Conservation (phyloP, 2,888 invertebrate genomes). For the Drosophila borborema region DNA sequence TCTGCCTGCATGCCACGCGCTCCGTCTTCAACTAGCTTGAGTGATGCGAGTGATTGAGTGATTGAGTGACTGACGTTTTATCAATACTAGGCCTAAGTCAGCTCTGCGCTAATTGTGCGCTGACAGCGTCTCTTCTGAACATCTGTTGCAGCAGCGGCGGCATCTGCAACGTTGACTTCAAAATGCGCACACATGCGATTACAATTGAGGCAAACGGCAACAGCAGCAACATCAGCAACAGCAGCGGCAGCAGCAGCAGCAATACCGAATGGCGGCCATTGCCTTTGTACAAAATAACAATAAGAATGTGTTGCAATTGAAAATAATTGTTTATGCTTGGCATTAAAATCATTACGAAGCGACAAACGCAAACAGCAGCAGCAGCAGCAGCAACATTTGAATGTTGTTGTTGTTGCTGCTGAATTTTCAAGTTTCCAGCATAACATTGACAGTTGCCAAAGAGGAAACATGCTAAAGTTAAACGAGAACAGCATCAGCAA, state of each 20-base stretch:
- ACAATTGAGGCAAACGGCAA: slow-evolving; percentile 48
- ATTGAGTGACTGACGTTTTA: slow-evolving; percentile 48
- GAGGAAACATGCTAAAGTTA: slow-evolving; percentile 70
- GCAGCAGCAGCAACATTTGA: slow-evolving; percentile 12
- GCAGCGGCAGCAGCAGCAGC: slow-evolving; percentile 21
- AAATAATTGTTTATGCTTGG: slow-evolving; percentile 79
- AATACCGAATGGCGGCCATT: slow-evolving; percentile 62
- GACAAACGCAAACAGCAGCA: slow-evolving; percentile 48
- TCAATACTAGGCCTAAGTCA: slow-evolving; percentile 35
- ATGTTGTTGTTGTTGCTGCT: slow-evolving; percentile 41
- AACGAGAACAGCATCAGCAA: slow-evolving; percentile 62
- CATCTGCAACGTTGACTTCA: slow-evolving; percentile 50
- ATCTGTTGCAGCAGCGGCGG: slow-evolving; percentile 66
- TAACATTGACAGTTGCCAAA: slow-evolving; percentile 77
- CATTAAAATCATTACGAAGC: slow-evolving; percentile 78
- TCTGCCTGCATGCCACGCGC: slow-evolving; percentile 49
- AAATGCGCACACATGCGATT: slow-evolving; percentile 66
- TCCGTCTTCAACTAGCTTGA: slow-evolving; percentile 17
- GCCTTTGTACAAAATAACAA: slow-evolving; percentile 66
- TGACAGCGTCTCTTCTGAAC: slow-evolving; percentile 42
- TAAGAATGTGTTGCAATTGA: slow-evolving; percentile 75
- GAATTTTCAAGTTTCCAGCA: slow-evolving; percentile 71
- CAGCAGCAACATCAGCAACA: slow-evolving; percentile 17
- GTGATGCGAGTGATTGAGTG: slow-evolving; percentile 24
- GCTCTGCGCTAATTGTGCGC: slow-evolving; percentile 47